phyloP scores from a whole-genome alignment of 2,888 invertebrate species.

The Apotomis betuletana region DNA sequence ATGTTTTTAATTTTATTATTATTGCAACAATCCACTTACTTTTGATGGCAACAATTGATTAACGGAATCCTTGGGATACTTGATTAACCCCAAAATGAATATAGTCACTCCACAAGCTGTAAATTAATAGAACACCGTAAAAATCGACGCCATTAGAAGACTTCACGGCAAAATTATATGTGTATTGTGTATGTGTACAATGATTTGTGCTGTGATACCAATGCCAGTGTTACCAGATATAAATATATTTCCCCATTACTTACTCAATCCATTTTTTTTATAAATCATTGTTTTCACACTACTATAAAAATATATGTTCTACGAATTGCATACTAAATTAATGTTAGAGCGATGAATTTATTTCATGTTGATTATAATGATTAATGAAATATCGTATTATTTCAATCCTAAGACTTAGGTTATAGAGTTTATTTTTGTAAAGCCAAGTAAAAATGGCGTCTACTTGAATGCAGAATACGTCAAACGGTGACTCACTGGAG shows the following conservation, averaged over 20 bases:
- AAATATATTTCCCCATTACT: constrained; percentile 24
- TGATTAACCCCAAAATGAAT: constrained; percentile 7
- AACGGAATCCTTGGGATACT: constrained; percentile 20
- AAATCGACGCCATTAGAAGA: constrained; percentile 43
- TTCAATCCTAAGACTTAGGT: not conserved
- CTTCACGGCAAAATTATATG: constrained; percentile 26
- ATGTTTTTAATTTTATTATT: constrained; percentile 64
- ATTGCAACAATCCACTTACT: constrained; percentile 77
- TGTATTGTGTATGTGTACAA: constrained; percentile 15
- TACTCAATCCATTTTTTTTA: not conserved
- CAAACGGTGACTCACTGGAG: constrained; percentile 25
- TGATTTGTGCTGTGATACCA: constrained; percentile 41
- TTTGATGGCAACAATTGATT: constrained; percentile 74
- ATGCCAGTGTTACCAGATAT: constrained; percentile 46
- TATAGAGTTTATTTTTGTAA: not conserved
- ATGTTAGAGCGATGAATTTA: not conserved
- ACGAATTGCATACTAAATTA: not conserved
- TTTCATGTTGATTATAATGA: too few species aligned
- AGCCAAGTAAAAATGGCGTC: constrained; percentile 9
- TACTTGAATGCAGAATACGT: constrained; percentile 15
- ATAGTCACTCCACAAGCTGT: not conserved
- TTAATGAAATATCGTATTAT: not conserved
- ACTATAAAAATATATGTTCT: not conserved
- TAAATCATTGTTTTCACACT: not conserved
- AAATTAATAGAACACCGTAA: constrained; percentile 17